These are phyloP conservation scores for Lepilemur ruficaudatus DNA, from an alignment of 2,797 vertebrate species.

Conservation along the genomic window DNA sequence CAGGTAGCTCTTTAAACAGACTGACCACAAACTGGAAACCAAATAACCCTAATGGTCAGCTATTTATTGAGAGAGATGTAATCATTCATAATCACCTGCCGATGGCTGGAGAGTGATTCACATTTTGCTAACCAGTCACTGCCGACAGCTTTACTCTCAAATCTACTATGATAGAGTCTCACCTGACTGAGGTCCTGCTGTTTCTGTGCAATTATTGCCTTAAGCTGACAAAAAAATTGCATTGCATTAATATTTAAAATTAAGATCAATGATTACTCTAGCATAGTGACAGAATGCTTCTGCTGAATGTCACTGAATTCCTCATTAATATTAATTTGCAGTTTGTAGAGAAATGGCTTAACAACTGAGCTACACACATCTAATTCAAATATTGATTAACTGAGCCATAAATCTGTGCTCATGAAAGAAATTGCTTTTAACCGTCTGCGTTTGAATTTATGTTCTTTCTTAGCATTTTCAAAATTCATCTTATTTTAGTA, in stretches of 20 bases:
- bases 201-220: slow-evolving; percentile 35
- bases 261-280: slow-evolving; percentile 47
- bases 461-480: slow-evolving; percentile 37
- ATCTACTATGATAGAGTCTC: background rate
- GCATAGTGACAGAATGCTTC: slow-evolving; percentile 34
- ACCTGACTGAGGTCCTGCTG: background rate
- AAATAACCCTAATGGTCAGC: background rate
- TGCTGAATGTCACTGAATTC: background rate
- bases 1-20: background rate
- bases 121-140: background rate
- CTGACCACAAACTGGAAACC: background rate
- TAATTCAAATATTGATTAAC: slow-evolving; percentile 69
- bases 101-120: background rate
- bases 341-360: slow-evolving; percentile 51
- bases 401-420: slow-evolving; percentile 35
- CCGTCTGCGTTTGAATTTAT: slow-evolving; percentile 41
- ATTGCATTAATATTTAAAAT: slow-evolving; percentile 61
- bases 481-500: slow-evolving; percentile 32
- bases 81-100: background rate
- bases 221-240: slow-evolving; percentile 25
- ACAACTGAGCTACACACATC: slow-evolving; percentile 21
- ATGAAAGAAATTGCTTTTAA: slow-evolving; percentile 48
- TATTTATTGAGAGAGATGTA: background rate
- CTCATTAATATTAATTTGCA: slow-evolving; percentile 70
- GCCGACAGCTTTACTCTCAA: background rate